phyloP scores from a whole-genome alignment of 2,113 vertebrate genomes.

The Oreotrochilus melanogaster region DNA sequence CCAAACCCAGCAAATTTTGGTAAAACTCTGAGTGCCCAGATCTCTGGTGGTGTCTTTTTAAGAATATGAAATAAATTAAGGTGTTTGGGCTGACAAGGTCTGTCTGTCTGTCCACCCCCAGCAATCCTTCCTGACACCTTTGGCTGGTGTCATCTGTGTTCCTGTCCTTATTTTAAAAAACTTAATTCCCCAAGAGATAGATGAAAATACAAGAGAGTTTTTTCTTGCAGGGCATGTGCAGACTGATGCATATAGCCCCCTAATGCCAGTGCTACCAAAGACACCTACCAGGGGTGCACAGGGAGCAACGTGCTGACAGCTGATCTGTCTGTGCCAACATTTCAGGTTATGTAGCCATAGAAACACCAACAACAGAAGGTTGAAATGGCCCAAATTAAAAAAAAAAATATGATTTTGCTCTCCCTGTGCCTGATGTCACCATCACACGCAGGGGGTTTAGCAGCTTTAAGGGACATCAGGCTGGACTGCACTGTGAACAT shows the following conservation, averaged over 20 bases:
- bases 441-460: not conserved
- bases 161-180: not conserved
- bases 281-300: accelerated
- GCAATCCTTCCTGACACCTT: not conserved
- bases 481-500: accelerated
- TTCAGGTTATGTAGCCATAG: not conserved
- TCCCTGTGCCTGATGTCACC: not conserved
- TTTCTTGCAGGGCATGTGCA: accelerated
- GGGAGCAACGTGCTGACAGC: accelerated
- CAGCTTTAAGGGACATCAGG: not conserved
- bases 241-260: not conserved
- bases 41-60: not conserved
- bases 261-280: accelerated
- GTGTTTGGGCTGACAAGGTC: not conserved
- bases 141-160: accelerated
- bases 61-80: not conserved
- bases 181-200: not conserved
- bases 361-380: accelerated
- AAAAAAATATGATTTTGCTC: not conserved
- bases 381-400: not conserved
- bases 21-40: not conserved
- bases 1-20: not conserved
- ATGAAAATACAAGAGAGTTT: not conserved
- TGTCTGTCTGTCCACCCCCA: not conserved
- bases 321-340: not conserved